phyloP scores from a whole-genome alignment of 2,888 invertebrate species.

The Kuschelorhynchus macadamiae region DNA sequence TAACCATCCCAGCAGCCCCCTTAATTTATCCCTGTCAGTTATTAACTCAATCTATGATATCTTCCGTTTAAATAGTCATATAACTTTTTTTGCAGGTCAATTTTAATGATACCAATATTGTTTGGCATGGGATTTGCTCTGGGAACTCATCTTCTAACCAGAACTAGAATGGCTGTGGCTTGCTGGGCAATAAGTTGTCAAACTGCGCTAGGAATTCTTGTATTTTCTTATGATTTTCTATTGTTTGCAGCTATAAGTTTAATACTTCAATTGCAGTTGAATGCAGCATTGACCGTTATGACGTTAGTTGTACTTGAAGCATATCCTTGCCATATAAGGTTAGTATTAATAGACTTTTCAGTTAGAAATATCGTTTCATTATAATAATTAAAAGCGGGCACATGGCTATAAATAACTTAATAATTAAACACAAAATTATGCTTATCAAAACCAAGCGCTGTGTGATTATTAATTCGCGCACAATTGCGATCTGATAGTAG shows the following conservation, averaged over 20 bases:
- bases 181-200: constrained; percentile 67
- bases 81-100: constrained; percentile 55
- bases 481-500: no score
- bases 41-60: no score
- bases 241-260: constrained; percentile 65
- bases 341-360: constrained; percentile 18
- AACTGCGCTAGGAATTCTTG: constrained; percentile 71
- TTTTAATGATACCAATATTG: constrained; percentile 69
- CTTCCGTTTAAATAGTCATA: no score
- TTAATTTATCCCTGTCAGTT: no score
- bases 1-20: no score
- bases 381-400: no score
- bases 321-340: constrained; percentile 75
- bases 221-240: constrained; percentile 62
- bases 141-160: constrained; percentile 57
- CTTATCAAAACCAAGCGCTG: no score
- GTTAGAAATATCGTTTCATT: neutral
- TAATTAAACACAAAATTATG: no score
- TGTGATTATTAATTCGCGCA: no score
- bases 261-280: constrained; percentile 69
- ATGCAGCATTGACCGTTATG: constrained; percentile 70
- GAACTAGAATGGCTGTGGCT: constrained; percentile 63
- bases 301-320: constrained; percentile 71
- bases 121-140: constrained; percentile 66
- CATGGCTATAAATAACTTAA: no score